Base-by-base conservation (phyloP, 2,888 invertebrate genomes). In the Caenorhabditis auriculariae region DNA sequence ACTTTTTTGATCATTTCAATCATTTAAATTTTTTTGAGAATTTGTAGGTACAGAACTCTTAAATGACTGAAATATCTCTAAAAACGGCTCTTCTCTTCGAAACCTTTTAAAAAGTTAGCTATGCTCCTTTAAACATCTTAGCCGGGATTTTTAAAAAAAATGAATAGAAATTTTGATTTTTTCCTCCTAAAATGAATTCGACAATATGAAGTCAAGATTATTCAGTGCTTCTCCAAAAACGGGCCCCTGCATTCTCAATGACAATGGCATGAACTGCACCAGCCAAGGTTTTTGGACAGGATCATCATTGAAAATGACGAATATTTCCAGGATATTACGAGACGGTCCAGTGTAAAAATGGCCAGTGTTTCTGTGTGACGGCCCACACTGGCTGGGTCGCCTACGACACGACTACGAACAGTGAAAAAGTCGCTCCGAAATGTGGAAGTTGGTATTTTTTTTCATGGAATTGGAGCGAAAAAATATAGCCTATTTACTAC, bases 361-460 rank as follows among this genome's bases (percentile, higher is more conserved):
- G 66, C 26, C 66, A 74, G 23, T 78, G 78, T 46, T 68, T 67
- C 57, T 78, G 78, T 54, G 77, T 78, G 4, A 69, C 76, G 55
- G 69, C 76, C 7, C 54, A 68, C 24, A 72, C 61, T 27, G 78
- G 73, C 37, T 56, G 60, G 4, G 42, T 59, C 6, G 64, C 73
- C 2, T 51, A 63, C 27, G 63, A 59, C 32, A 73, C 72, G 9
- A 29, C 57, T 43, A 72, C 75, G 5, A 37, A 41, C n/a, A 66
- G 54, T 32, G 56, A 55, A 7, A 60, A 53, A 55, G 59, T 54
- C 15, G 58, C 60, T 3, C 75, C 75, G 15, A 57, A 56, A 38
- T 75, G 75, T 54, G 72, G 74, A 52, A 42, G 66, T 69, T 9
- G 26, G 51, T 52, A 37, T 29, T 15, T n/a, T 19, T 49, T 41